These are phyloP conservation scores for Phrynosoma platyrhinos DNA, from an alignment of 2,113 vertebrate species.

Conservation along the genomic window DNA sequence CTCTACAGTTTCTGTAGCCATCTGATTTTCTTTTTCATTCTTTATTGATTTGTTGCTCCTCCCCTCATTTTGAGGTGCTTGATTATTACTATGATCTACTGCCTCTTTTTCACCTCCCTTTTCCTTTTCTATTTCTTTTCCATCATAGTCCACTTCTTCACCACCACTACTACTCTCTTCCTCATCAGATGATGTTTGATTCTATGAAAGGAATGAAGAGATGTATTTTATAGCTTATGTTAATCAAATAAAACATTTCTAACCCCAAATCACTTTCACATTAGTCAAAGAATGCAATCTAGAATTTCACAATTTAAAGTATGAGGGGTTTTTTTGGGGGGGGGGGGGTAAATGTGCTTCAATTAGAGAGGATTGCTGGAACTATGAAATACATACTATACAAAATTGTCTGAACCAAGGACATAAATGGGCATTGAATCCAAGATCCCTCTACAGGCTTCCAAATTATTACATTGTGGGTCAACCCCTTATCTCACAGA, in stretches of 20 bases:
- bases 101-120: neutral
- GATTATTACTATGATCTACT: neutral
- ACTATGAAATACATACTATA: neutral
- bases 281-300: neutral
- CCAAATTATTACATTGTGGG: neutral
- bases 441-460: neutral
- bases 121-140: conserved; percentile 1
- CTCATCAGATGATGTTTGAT: conserved; percentile 45
- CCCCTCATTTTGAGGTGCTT: conserved; percentile 18
- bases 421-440: neutral
- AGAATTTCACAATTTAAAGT: neutral
- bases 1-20: conserved; percentile 47
- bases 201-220: conserved; percentile 70
- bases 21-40: conserved; percentile 17
- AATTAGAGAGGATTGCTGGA: neutral
- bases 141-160: neutral
- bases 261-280: neutral
- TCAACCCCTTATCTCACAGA: neutral
- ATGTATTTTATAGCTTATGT: conserved; percentile 36
- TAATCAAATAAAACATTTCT: neutral
- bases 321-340: no score
- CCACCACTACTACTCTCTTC: conserved; percentile 55
- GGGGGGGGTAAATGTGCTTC: neutral
- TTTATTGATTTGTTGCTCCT: conserved; percentile 27
- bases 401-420: neutral